Evolutionary conservation across 35 echinoderm and acorn worm genomes (phyloP), one percentile per base, ranked within the genome.

Genomic region (Eucidaris tribuloides): DNA sequence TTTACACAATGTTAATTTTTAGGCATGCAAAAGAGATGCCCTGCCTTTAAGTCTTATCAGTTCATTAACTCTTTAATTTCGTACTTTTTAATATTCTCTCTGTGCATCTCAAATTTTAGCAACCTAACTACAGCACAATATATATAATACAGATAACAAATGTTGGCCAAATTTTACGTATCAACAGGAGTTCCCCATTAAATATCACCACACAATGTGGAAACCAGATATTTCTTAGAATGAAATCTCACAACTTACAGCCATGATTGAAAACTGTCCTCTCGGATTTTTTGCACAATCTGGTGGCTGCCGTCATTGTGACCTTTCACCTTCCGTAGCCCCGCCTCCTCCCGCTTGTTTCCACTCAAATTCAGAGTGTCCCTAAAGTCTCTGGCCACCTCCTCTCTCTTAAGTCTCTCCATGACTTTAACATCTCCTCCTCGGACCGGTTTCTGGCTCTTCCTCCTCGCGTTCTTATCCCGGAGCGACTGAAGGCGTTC

Each of bases 251-350:
- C 3, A 13, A 57, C 87, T 82, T 71, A 89, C 87, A 80, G 66
- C 78, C 78, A 89, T 40, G 79, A 33, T 29, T 22, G 38, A 30
- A 82, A 39, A 49, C 74, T 44, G 14, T 80, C 61, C 30, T 62
- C 81, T 34, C 31, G 71, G 35, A 45, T 81, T 34, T 66, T 61
- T 30, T 31, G 45, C 23, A 35, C 78, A 25, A 46, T 20, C 17
- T 43, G 43, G 23, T 81, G 42, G 50, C 89, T 92, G 30, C 74
- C 89, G 31, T 92, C 89, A 23, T 86, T 62, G 33, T 92, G 89
- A 33, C 77, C 82, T 65, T 80, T 92, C 20, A 76, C 83, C 28
- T 92, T 84, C n/a, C 89, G 56, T 34, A 56, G 38, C 11, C 89
- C 89, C 31, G 46, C 71, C 39, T 86, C 87, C 32, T 88, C 85